These are phyloP conservation scores for Diglossa cyanea DNA, from an alignment of 2,797 vertebrate genomes.

Conservation along the genomic window DNA sequence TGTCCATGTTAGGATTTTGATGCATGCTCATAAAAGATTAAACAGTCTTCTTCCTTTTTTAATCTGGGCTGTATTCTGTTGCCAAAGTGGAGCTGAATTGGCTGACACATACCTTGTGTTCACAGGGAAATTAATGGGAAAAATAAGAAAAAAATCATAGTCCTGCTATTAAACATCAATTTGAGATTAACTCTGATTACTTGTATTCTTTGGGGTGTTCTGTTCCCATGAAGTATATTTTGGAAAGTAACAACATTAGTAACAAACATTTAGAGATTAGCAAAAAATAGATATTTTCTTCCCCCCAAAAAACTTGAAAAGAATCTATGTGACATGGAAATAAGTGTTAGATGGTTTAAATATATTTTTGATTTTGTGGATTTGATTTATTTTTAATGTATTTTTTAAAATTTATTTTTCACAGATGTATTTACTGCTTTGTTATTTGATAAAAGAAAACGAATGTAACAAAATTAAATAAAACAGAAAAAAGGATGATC, in stretches of 20 bases:
- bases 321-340: background rate
- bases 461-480: background rate
- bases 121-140: background rate
- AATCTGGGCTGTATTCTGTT: background rate
- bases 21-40: background rate
- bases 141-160: background rate
- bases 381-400: background rate
- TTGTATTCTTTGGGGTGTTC: background rate
- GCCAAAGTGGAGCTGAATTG: background rate
- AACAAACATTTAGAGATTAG: background rate
- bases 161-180: background rate
- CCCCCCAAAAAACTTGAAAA: background rate
- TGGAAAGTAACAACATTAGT: background rate
- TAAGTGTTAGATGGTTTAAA: background rate
- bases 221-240: background rate
- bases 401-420: background rate
- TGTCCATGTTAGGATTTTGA: background rate
- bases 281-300: background rate
- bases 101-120: background rate
- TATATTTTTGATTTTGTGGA: background rate
- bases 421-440: background rate
- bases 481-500: background rate
- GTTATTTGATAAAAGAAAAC: background rate
- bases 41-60: background rate
- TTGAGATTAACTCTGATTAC: background rate